Evolutionary conservation across 92 coral and sea anemone species (phyloP), one percentile per base, ranked within the genome.

Genomic region (Phenganax marumi): DNA sequence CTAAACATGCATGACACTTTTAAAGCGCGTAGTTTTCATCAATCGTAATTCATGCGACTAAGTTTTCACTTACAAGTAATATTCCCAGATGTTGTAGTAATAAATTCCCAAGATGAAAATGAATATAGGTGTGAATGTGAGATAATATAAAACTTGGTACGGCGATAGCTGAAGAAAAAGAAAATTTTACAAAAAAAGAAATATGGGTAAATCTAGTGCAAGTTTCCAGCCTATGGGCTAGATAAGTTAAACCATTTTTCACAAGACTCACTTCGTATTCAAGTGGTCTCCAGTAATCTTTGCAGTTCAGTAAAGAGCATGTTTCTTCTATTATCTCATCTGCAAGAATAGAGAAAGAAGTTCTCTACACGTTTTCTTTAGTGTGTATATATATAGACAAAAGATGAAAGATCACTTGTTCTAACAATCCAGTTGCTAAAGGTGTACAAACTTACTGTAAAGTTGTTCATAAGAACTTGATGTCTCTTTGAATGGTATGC

Each of bases 211-310:
- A 48, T 49, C 17, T 17, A 48, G 23, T 9, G 9, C 50, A 66
- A 8, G 8, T 5, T 11, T 70, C 7, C 75, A 46, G 73, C 73
- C 21, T 8, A 25, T 9, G 25, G 3, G 26, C 10, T 68, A 16
- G 17, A 9, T 68, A 10, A 16, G 3, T 68, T 12, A 7, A 68
- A 7, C 13, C 47, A 8, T 6, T 68, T 7, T 3, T 22, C 10
- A 70, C 3, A 19, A 78, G 43, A 33, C 90, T 53, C 57, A 92
- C 98, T 87, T 89, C 93, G 12, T 86, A 81, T 47, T 84, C 57
- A 18, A 93, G 97, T 13, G 85, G 92, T 65, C 87, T 87, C 98
- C 98, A 95, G 85, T 88, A 95, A 77, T 95, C 90, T 75, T 90
- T 90, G 77, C 98, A 95, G 50, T 91, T 92, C 25, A 95, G 65